Evolutionary conservation across 2,113 vertebrate species (phyloP), one percentile per base, ranked within the genome.

Genomic region (Pogonocichla stellata): DNA sequence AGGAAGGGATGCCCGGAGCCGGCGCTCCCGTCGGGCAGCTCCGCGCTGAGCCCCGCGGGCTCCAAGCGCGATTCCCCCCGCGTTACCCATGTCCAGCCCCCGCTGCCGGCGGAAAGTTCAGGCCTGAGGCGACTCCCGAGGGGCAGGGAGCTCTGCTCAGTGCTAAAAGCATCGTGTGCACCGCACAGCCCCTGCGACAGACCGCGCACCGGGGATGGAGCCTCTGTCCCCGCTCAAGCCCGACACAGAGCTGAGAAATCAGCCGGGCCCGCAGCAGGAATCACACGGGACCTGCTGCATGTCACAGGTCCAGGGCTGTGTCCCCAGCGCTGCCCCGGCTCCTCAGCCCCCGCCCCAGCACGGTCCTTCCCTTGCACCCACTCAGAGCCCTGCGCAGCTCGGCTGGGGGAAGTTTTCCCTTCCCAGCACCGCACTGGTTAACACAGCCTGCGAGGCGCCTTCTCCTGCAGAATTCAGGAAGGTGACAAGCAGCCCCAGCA

Each of bases 41-140:
- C 3, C 26, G 48, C 6, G 9, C 54, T 2, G 66, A 19, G 75
- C 73, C 53, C 33, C 65, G 1, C 23, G 12, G 11, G 51, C 67
- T 38, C 25, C 3, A 5, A 18, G 2, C 38, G n/a, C 10, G 1
- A 18, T 42, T 19, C 94, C 57, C 20, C 33, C 24, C 2, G 11
- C 26, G 0, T 4, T 5, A 8, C 77, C 11, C 33, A 8, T 31
- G 1, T 18, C 29, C 78, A 12, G 57, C 8, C 34, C 48, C 62
- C 3, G 12, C 11, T 1, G 48, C 10, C 1, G 2, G n/a, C 0
- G 1, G 25, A 4, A 33, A 67, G 83, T 24, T 64, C 62, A 15
- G 48, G 51, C 80, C 88, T 0, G 2, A 61, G 64, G 66, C 0
- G 2, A 24, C 29, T 34, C 40, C 38, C 2, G 2, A 5, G 0